Base-by-base conservation (phyloP, 2,888 invertebrate species). In the Trissolcus brochymenae region DNA sequence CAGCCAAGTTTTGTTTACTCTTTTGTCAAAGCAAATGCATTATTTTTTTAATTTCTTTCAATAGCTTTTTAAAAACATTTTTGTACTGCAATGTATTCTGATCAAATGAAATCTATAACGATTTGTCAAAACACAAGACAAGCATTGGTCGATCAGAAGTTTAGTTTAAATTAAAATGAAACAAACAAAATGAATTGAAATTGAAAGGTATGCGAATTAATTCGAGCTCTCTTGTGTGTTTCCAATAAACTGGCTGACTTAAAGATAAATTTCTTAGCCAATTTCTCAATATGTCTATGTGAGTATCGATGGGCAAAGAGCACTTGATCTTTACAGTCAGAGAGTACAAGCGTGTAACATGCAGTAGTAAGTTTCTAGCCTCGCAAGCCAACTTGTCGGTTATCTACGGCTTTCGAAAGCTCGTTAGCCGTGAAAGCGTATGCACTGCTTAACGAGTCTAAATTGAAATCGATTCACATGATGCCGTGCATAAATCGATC, bases 361-460 rank as follows among this genome's bases (percentile, higher is more conserved):
- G 80, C 82, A 80, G 82, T 78, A 82, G 82, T 81, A 84, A 84
- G 84, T 84, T 84, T 82, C 81, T 78, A 80, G 77, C 74, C 65
- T 75, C 79, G 81, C 80, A 82, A 82, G 83, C 85, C 85, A 87
- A 87, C 86, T 87, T 85, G 87, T 87, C 86, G 86, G 85, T 83
- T 87, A 87, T 87, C 87, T 86, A 85, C 84, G 87, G 87, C 86
- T 88, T 87, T 87, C 84, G 87, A 88, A 87, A 88, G 88, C 88
- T 88, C 87, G 88, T 88, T 88, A 88, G 85, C 84, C 80, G 81
- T 81, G 84, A 84, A 83, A 84, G 83, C 84, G 87, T 86, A 84
- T 83, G 82, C 60, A 70, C 49, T 82, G 83, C 82, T 85, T 87
- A 88, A 88, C 85, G 86, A 87, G 85, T 86, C 84, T 87, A 88